Base-by-base conservation (phyloP, 2,113 vertebrate species). In the Apistogramma diplotaenia region DNA sequence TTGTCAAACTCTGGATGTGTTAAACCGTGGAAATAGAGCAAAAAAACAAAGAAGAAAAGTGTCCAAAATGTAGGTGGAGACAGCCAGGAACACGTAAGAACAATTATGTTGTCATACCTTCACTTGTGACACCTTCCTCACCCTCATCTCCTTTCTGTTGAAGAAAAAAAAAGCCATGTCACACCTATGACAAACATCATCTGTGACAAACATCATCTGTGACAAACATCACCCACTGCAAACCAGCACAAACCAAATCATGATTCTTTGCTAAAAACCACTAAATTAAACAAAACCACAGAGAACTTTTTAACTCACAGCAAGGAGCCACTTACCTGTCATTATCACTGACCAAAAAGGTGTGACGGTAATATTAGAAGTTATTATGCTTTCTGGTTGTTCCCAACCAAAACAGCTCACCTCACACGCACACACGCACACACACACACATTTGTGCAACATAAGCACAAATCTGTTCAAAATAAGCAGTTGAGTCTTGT, bases 121-220 rank as follows among this genome's bases (percentile, higher is more conserved):
- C 98, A 59, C 98, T 99, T 0, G 98, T 99, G 91, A 99, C 98
- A 0, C 98, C 98, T 92, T 99, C 98, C 84, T 99, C 98, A 15
- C 93, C 95, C 29, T 98, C 97, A 1, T 98, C 97, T 62, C 98
- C 98, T 91, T 97, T 96, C 98, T 99, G 85, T 87, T 53, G 27
- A 72, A 55, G 43, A 76, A 31, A 0, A 74, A 74, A 85, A 3
- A 2, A 51, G 3, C 1, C 29, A 8, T 23, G 65, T 88, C 7
- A 85, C 9, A 31, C 27, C 16, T 59, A 40, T 2, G 4, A 73
- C n/a, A n/a, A n/a, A n/a, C n/a, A n/a, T n/a, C n/a, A n/a, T 46
- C 5, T 8, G 6, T 1, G 23, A 19, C 13, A 33, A 37, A 59
- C 1, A n/a, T n/a, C n/a, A n/a, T 46, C 5, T 8, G 6, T 2